Evolutionary conservation across 2,797 vertebrate species (phyloP), one percentile per base, ranked within the genome.

Genomic region (Carapus acus): DNA sequence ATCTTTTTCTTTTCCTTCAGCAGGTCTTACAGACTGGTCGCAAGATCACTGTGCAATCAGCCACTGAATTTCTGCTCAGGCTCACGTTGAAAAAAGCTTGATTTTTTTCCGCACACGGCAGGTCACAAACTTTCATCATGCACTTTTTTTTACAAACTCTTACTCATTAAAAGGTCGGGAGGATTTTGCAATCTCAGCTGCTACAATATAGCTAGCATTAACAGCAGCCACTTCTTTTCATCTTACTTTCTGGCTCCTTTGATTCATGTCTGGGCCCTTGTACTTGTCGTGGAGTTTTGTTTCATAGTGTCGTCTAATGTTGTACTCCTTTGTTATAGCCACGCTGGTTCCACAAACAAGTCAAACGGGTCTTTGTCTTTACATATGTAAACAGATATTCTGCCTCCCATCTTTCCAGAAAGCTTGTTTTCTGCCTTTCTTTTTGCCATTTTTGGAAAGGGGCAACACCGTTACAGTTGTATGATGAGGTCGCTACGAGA

Each of bases 141-240:
- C 58, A 60, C 23, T 11, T 46, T 23, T n/a, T n/a, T 52, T 62
- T 15, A 54, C 16, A 43, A 49, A 49, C 2, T 43, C 44, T 31
- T 45, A 50, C 58, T 62, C 22, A 1, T 50, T 37, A 31, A 62
- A 54, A 22, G 58, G 58, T n/a, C 22, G 31, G 38, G 6, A 38
- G 43, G 49, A 40, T 49, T 48, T 54, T 13, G 49, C 43, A 0
- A 43, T 36, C 21, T 54, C 58, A 2, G 47, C 27, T 18, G 50
- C 58, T 21, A 61, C 50, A 2, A 60, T 52, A 41, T 42, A 48
- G 17, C 58, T 61, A 19, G 43, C 38, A 14, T 47, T 60, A 13
- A 42, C 34, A 42, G 27, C 50, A 40, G 43, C 44, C 18, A 37
- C 17, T 37, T 16, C 22, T 44, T 21, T 13, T 17, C 11, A 17